Evolutionary conservation across 1,140 invertebrate genomes (phyloP), one percentile per base, ranked within the genome.

Genomic region (Pinna nobilis): DNA sequence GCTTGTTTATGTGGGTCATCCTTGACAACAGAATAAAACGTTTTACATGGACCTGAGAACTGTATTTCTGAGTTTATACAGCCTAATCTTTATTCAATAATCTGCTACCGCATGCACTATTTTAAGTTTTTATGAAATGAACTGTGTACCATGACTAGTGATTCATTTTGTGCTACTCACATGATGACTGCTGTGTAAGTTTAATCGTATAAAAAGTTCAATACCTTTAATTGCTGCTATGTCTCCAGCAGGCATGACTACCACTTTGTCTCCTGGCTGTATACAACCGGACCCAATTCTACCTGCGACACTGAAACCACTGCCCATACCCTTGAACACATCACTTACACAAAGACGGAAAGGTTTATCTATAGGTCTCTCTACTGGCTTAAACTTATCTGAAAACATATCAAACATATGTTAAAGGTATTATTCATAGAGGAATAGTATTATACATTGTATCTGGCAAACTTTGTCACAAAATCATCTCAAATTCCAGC

Each of bases 261-360:
- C 84, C 1, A 99, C 92, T 89, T 94, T 95, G 82, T 99, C 97
- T 41, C 95, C 94, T 44, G 92, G 88, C 79, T 94, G 93, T 0
- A 99, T 86, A 82, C 93, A 92, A 7, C 98, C 98, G 51, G 96
- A 95, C 90, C 99, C 97, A 63, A 99, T 92, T 51, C 95, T 92
- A 6, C 97, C 98, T 5, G 93, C 93, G 5, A 98, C 92, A 90
- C 95, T 96, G 84, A 97, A 94, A 3, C 90, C 88, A 61, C 89
- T 88, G 0, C 95, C 94, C 13, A 94, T 94, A 7, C 96, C 94
- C 91, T 99, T 99, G 85, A 95, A 98, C 70, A 99, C 93, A 91
- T 99, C 98, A 85, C 94, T 95, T 0, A 99, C 92, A 28, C 95
- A 95, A 87, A 89, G 67, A n/a, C 98, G 92, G 55, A 99, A 93